A percentile compares a stretch with the other conserved stretches of the same genome.
Evolutionary conservation across 2,888 invertebrate species (phyloP).

Genomic region (Ornithoptera priamus): DNA sequence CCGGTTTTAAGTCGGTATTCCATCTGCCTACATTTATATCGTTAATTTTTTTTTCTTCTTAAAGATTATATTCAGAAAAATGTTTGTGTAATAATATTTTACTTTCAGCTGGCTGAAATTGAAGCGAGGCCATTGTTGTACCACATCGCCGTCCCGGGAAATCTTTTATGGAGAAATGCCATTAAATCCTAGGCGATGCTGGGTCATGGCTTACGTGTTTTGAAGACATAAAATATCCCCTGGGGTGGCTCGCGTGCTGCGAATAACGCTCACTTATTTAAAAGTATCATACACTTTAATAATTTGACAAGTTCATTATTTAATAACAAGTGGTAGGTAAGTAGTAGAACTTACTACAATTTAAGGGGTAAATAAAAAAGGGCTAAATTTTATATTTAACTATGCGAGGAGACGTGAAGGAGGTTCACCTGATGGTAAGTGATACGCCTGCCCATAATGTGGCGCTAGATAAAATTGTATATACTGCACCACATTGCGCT

Average conservation of each 20-base stretch:
- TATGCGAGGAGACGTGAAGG: not conserved
- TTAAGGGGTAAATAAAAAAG: not conserved
- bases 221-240: constrained; percentile 10
- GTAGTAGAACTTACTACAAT: not conserved
- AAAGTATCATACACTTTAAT: not conserved
- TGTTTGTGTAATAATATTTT: not conserved
- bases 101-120: constrained; percentile 7
- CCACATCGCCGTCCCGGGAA: constrained; percentile 24
- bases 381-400: not conserved
- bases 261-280: not conserved
- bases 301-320: not conserved
- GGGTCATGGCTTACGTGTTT: constrained; percentile 19
- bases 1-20: too few species aligned
- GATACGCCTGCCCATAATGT: too few species aligned
- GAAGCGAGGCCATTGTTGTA: constrained; percentile 1
- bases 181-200: constrained; percentile 20
- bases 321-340: not conserved
- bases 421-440: not conserved
- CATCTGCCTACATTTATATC: too few species aligned
- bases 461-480: too few species aligned
- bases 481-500: too few species aligned
- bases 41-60: too few species aligned
- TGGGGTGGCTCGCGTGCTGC: not conserved
- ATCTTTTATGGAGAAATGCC: constrained; percentile 27
- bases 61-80: too few species aligned